These are phyloP conservation scores for Mus spicilegus DNA, from an alignment of 2,113 vertebrate species.

Conservation along the genomic window DNA sequence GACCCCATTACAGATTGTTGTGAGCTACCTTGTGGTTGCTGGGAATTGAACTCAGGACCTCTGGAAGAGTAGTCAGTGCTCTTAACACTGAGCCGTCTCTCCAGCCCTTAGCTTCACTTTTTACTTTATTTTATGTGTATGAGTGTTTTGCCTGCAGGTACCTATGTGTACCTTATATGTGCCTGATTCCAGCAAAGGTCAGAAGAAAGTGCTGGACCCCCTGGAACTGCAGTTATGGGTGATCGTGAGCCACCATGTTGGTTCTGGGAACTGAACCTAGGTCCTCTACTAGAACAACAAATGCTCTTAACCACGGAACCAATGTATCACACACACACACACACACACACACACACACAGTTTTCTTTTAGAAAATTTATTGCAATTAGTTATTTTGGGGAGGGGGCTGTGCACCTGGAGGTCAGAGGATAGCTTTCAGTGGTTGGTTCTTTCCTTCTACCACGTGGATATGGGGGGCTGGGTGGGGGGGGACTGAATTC, in stretches of 20 bases:
- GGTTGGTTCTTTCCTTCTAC: background rate
- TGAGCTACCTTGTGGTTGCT: no score
- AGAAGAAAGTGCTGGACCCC: background rate
- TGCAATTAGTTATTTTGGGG: background rate
- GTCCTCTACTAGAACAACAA: background rate
- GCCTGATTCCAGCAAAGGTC: background rate
- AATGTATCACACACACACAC: no score
- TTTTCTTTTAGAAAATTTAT: background rate
- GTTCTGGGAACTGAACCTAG: background rate
- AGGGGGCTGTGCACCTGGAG: background rate
- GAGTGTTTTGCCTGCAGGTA: background rate
- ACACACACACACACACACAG: fast-evolving
- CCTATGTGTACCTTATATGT: background rate
- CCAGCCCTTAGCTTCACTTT: background rate
- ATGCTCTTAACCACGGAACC: background rate
- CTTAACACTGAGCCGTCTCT: no score
- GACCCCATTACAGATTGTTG: no score
- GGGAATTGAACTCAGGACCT: no score
- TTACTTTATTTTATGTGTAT: background rate
- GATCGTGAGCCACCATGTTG: background rate
- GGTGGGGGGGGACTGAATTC: background rate
- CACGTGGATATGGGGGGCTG: background rate
- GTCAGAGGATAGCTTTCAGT: background rate
- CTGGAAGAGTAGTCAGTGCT: no score
- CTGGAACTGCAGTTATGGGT: background rate